Conservation (phyloP, 2,797 vertebrate genomes). For the Cynopterus sphinx region DNA sequence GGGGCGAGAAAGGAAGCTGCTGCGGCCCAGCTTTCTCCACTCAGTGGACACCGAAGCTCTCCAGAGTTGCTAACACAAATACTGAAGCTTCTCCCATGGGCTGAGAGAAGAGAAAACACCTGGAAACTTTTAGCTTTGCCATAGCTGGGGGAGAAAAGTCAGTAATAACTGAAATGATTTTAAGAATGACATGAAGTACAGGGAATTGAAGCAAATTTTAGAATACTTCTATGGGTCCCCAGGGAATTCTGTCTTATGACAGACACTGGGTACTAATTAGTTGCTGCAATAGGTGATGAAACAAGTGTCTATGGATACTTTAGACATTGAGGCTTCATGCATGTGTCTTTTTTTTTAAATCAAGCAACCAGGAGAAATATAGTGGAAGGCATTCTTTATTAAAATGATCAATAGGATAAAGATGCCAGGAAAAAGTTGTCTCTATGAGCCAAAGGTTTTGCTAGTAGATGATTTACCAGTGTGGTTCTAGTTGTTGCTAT, state of each 20-base stretch:
- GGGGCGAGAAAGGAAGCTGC: background rate
- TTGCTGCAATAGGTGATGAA: background rate
- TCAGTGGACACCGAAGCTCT: background rate
- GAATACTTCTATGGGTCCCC: background rate
- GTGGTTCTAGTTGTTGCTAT: background rate
- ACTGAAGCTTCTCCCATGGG: background rate
- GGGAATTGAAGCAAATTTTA: background rate
- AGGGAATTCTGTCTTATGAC: background rate
- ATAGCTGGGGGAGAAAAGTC: background rate
- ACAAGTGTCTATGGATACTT: background rate
- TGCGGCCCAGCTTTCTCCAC: background rate
- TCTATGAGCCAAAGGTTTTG: background rate
- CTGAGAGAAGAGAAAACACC: background rate
- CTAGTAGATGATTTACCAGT: background rate
- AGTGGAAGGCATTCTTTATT: background rate
- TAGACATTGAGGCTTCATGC: background rate
- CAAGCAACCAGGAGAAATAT: background rate
- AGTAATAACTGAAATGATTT: background rate
- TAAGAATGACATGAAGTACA: background rate
- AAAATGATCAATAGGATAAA: background rate
- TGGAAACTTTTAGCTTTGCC: background rate
- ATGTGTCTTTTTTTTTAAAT: background rate
- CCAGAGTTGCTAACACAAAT: background rate
- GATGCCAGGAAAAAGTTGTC: background rate
- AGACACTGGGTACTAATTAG: background rate